phyloP scores from a whole-genome alignment of 2,888 invertebrate genomes.

The Mellilla xanthometata region DNA sequence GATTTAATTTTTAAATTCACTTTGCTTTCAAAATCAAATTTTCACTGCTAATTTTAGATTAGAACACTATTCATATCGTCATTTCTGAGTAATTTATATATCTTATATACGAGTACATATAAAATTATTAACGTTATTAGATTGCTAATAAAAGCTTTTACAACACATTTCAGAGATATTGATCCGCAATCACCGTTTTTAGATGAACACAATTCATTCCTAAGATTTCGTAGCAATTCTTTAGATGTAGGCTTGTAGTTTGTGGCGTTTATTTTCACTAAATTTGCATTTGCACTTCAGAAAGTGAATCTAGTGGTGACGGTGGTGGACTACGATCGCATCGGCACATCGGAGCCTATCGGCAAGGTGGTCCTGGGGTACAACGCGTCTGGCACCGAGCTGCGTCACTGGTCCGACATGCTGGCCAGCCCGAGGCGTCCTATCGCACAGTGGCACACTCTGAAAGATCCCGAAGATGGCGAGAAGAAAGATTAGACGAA shows the following conservation, averaged over 20 bases:
- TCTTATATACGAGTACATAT: too few relatives aligned
- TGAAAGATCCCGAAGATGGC: conserved; percentile 98
- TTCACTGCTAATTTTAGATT: too few relatives aligned
- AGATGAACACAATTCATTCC: too few relatives aligned
- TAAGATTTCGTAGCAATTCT: too few relatives aligned
- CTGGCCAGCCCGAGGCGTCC: conserved; percentile 99
- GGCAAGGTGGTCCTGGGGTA: conserved; percentile 98
- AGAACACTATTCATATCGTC: too few relatives aligned
- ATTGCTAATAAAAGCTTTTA: too few relatives aligned
- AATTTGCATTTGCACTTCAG: conserved; percentile 80
- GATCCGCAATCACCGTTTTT: too few relatives aligned
- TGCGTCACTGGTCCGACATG: conserved; percentile 99
- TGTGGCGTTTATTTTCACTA: conserved; percentile 4
- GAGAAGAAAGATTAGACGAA: conserved; percentile 89
- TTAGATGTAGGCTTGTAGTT: neutral
- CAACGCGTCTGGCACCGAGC: conserved; percentile 98
- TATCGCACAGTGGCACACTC: conserved; percentile 99
- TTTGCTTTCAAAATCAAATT: too few relatives aligned
- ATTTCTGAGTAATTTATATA: too few relatives aligned
- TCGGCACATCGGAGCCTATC: conserved; percentile 99
- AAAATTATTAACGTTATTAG: too few relatives aligned
- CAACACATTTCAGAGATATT: too few relatives aligned
- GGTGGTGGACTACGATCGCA: conserved; percentile 99
- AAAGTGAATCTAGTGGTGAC: conserved; percentile 99
- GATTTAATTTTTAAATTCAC: too few relatives aligned